A percentile compares a stretch with the other conserved stretches of the same genome.
These are phyloP conservation scores for Prosapia bicincta DNA, from an alignment of 2,888 invertebrate species.

Conservation along the genomic window DNA sequence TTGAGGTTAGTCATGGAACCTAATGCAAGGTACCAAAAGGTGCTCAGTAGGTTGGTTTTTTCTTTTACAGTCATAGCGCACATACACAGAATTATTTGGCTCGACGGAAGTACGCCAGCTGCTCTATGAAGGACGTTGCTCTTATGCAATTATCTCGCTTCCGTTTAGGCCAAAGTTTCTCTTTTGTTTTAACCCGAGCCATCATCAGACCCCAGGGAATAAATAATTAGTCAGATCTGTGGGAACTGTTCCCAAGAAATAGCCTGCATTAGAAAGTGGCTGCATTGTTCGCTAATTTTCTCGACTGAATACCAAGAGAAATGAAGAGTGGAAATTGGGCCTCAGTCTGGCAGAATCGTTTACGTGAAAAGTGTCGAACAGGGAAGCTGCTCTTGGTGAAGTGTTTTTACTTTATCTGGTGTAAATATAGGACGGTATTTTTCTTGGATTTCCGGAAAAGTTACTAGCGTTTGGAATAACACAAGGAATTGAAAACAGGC, in stretches of 20 bases:
- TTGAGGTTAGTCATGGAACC: too few species aligned
- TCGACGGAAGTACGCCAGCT: not conserved
- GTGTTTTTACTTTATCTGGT: not conserved
- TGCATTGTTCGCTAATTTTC: not conserved
- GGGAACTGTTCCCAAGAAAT: not conserved
- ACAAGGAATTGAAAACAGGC: too few species aligned
- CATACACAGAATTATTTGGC: not conserved
- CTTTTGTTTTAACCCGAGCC: constrained; percentile 18
- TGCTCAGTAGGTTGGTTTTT: too few species aligned
- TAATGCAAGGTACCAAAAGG: too few species aligned
- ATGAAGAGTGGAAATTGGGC: not conserved
- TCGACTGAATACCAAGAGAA: not conserved
- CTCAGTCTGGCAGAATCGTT: not conserved
- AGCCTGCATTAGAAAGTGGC: not conserved
- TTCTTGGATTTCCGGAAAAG: too few species aligned
- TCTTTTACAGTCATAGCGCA: too few species aligned
- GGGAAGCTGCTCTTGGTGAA: not conserved
- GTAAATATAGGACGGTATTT: not conserved
- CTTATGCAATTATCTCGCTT: constrained; percentile 22
- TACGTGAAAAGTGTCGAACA: not conserved
- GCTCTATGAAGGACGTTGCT: constrained; percentile 5
- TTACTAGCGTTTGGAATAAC: too few species aligned
- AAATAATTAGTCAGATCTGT: not conserved
- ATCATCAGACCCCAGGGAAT: not conserved
- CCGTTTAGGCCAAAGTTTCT: constrained; percentile 18